Conservation (phyloP, 2,113 vertebrate genomes). For the Tricholaema leucomelas region DNA sequence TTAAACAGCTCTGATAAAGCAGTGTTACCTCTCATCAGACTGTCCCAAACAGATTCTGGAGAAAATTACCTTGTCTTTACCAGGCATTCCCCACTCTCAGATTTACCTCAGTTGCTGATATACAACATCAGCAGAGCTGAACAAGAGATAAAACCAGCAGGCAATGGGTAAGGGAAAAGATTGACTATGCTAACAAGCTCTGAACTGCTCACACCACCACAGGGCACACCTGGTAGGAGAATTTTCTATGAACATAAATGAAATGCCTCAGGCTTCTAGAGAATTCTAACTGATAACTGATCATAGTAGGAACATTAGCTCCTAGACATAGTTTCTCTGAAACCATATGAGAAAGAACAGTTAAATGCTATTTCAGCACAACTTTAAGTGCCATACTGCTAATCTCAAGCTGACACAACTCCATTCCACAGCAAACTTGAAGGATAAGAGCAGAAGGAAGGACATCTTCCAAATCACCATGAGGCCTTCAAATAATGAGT, state of each 20-base stretch:
- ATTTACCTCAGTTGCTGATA: not conserved
- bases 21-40: not conserved
- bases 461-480: not conserved
- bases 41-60: not conserved
- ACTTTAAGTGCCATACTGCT: not conserved
- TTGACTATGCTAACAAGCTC: not conserved
- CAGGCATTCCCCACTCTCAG: not conserved
- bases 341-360: not conserved
- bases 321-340: not conserved
- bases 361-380: not conserved
- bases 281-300: not conserved
- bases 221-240: not conserved
- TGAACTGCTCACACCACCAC: not conserved
- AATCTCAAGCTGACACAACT: not conserved
- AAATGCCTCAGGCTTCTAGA: not conserved
- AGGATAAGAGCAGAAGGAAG: not conserved
- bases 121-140: not conserved
- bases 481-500: not conserved
- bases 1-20: slow-evolving; percentile 4
- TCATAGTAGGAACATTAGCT: not conserved
- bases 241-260: not conserved
- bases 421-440: not conserved
- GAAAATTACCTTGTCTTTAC: not conserved
- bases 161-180: not conserved
- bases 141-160: not conserved